Percentiles rank a stretch among this genome's conserved stretches.
Conservation (phyloP, 2,888 invertebrate genomes). For the Drosophila vallismaia region DNA sequence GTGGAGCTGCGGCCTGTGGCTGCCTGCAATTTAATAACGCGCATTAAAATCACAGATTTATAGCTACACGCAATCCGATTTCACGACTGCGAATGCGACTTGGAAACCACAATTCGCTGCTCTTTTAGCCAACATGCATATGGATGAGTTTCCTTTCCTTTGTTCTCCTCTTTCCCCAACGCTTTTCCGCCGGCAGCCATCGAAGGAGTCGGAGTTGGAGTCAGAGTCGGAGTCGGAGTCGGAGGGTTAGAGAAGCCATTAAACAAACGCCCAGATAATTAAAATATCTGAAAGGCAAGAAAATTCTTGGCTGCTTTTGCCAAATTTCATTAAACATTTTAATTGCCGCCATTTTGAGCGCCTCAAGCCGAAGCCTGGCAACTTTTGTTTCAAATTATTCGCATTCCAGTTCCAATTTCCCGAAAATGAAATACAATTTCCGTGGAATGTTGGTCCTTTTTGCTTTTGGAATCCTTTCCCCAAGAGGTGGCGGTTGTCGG, state of each 20-base stretch:
- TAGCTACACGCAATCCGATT: slow-evolving; percentile 75
- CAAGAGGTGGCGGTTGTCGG: slow-evolving; percentile 34
- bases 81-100: slow-evolving; percentile 65
- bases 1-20: slow-evolving; percentile 20
- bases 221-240: not conserved
- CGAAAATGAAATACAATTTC: slow-evolving; percentile 70
- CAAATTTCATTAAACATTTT: slow-evolving; percentile 79
- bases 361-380: slow-evolving; percentile 6
- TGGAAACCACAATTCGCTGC: slow-evolving; percentile 46
- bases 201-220: too few relatives aligned
- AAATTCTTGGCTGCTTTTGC: slow-evolving; percentile 57
- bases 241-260: slow-evolving; percentile 40
- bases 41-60: slow-evolving; percentile 77
- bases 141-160: slow-evolving; percentile 25
- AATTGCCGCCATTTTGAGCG: slow-evolving; percentile 71
- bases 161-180: not conserved
- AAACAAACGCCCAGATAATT: slow-evolving; percentile 71
- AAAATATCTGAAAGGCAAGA: slow-evolving; percentile 63
- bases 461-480: slow-evolving; percentile 34
- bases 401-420: slow-evolving; percentile 66
- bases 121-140: slow-evolving; percentile 28
- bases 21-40: slow-evolving; percentile 75
- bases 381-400: slow-evolving; percentile 65
- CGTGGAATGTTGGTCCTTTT: slow-evolving; percentile 18
- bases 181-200: too few relatives aligned